Percentiles rank a stretch among this genome's conserved stretches.
These are phyloP conservation scores for Probosciger aterrimus DNA, from an alignment of 2,113 vertebrate species.

Conservation along the genomic window DNA sequence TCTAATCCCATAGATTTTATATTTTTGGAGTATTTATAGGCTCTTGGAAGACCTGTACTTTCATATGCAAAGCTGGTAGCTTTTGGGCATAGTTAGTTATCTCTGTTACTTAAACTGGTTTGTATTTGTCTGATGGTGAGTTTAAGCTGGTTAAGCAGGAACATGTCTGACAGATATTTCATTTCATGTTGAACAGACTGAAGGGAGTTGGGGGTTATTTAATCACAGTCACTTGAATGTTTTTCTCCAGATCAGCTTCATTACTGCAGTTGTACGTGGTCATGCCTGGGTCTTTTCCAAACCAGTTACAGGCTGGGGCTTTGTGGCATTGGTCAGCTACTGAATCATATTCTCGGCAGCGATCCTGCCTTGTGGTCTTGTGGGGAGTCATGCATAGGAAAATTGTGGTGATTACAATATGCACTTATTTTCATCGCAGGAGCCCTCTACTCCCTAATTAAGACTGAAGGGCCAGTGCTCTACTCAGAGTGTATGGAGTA, in stretches of 20 bases:
- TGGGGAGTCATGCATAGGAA: neutral
- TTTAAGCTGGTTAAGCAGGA: neutral
- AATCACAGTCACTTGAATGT: neutral
- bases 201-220: neutral
- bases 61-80: neutral
- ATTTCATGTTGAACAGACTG: neutral
- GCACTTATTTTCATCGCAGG: neutral
- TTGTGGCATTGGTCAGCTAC: neutral
- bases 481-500: rapidly evolving
- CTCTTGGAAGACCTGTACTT: neutral
- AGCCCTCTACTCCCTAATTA: neutral
- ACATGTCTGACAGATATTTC: neutral
- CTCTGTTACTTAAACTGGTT: neutral
- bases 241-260: neutral
- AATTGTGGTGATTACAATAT: neutral
- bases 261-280: neutral
- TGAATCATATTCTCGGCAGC: neutral
- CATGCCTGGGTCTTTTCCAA: neutral
- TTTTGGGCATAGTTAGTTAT: neutral
- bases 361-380: neutral
- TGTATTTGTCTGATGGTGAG: neutral
- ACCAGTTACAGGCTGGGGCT: neutral
- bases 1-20: slow-evolving; percentile 40
- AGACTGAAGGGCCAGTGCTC: neutral
- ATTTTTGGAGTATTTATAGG: neutral